Evolutionary conservation across 2,113 vertebrate species (phyloP).

Genomic region (Melanerpes formicivorus): DNA sequence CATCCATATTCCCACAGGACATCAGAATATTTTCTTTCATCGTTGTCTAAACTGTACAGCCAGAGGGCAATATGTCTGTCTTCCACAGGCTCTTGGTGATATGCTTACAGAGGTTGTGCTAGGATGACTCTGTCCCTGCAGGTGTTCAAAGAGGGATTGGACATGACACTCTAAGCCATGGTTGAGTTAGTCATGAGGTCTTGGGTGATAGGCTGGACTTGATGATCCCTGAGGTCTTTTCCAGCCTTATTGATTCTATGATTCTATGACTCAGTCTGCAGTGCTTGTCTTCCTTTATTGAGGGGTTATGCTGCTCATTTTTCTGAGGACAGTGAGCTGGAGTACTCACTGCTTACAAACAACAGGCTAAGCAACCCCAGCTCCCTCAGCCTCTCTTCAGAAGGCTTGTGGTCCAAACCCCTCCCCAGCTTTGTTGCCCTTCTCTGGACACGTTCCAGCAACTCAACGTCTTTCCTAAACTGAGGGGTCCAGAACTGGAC

Average conservation of each 20-base stretch:
- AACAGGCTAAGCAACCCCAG: neutral
- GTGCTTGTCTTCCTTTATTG: neutral
- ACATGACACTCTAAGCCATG: no score
- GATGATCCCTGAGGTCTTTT: no score
- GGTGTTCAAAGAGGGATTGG: no score
- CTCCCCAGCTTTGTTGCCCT: no score
- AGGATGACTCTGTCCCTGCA: neutral
- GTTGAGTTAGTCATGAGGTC: no score
- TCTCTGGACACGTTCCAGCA: no score
- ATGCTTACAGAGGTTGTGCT: neutral
- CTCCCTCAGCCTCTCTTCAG: no score
- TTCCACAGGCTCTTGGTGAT: accelerated
- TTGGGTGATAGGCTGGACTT: no score
- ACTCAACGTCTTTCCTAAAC: no score
- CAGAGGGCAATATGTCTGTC: neutral
- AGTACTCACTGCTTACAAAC: neutral
- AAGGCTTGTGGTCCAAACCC: no score
- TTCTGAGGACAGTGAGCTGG: neutral
- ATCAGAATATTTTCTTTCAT: neutral
- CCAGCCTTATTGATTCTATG: no score
- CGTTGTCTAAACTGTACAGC: neutral
- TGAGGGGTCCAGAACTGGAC: no score
- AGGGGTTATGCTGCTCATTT: neutral
- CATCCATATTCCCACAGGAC: neutral
- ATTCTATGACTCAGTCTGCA: neutral